Conservation (phyloP, 2,888 invertebrate species). For the Congeria kusceri region DNA sequence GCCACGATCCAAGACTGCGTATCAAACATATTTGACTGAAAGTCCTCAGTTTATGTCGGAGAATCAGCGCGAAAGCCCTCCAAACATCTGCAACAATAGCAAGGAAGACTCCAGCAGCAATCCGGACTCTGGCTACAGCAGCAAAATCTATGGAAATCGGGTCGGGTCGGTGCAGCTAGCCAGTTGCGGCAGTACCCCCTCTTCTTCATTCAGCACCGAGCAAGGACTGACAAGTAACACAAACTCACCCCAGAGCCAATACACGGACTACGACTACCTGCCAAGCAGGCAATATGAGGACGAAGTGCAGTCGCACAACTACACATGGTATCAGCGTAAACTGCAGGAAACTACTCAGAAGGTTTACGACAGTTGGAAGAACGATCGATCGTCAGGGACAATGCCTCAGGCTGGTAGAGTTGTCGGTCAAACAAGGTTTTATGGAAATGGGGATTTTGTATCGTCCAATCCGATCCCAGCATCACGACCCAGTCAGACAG, state of each 20-base stretch:
- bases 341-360: constrained; percentile 76
- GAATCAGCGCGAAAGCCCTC: constrained; percentile 56
- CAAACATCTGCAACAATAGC: constrained; percentile 67
- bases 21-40: constrained; percentile 59
- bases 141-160: constrained; percentile 89
- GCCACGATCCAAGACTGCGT: constrained; percentile 55
- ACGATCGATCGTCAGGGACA: constrained; percentile 45
- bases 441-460: constrained; percentile 48
- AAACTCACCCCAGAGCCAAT: constrained; percentile 71
- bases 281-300: constrained; percentile 58
- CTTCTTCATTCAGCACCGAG: constrained; percentile 80
- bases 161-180: constrained; percentile 49
- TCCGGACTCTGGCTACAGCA: constrained; percentile 94
- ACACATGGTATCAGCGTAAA: constrained; percentile 78
- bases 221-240: constrained; percentile 71
- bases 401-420: constrained; percentile 16
- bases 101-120: constrained; percentile 83
- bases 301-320: constrained; percentile 72
- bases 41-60: constrained; percentile 32
- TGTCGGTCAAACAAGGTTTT: constrained; percentile 24
- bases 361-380: constrained; percentile 66
- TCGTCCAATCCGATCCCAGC: constrained; percentile 8
- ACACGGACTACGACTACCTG: constrained; percentile 63
- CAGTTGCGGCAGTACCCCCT: constrained; percentile 75
- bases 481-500: background rate